Conservation (phyloP, 2,113 vertebrate genomes). For the Thalassoma bifasciatum region DNA sequence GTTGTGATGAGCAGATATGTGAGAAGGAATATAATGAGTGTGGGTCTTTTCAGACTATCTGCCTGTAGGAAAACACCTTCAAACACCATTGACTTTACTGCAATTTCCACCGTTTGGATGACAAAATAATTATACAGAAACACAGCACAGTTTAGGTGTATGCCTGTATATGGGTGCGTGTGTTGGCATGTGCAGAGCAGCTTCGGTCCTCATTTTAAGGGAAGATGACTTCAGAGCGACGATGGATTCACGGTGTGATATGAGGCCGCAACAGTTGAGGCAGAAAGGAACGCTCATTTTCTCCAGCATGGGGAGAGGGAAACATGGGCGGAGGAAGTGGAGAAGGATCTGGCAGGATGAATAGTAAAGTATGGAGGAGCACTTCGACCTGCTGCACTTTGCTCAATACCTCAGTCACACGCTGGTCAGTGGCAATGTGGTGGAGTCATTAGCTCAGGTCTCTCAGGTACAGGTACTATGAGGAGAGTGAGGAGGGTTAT, state of each 20-base stretch:
- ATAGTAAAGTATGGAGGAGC: constrained; percentile 54
- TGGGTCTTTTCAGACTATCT: constrained; percentile 20
- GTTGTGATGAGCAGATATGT: constrained; percentile 51
- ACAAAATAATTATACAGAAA: constrained; percentile 59
- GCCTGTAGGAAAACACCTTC: constrained; percentile 12
- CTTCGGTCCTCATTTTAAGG: constrained; percentile 15
- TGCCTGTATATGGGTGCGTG: background rate
- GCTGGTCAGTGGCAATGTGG: constrained; percentile 67
- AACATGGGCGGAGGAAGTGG: constrained; percentile 49
- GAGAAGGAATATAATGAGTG: constrained; percentile 5
- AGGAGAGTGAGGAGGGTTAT: constrained; percentile 11
- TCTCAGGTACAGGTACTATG: constrained; percentile 43
- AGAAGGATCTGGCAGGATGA: constrained; percentile 52
- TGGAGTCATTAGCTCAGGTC: constrained; percentile 68
- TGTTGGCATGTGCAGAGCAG: background rate
- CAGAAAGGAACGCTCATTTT: constrained; percentile 54
- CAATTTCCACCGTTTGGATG: constrained; percentile 45
- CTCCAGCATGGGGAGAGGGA: constrained; percentile 26
- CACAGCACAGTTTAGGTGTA: background rate
- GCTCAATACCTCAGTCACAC: constrained; percentile 30
- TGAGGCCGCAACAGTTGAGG: constrained; percentile 31
- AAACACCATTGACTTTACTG: constrained; percentile 24
- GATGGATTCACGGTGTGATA: constrained; percentile 39
- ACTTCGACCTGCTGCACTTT: constrained; percentile 39
- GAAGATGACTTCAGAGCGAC: constrained; percentile 16